Evolutionary conservation across 2,888 invertebrate species (phyloP), one percentile per base, ranked within the genome.

Genomic region (Drosophila anomalata): DNA sequence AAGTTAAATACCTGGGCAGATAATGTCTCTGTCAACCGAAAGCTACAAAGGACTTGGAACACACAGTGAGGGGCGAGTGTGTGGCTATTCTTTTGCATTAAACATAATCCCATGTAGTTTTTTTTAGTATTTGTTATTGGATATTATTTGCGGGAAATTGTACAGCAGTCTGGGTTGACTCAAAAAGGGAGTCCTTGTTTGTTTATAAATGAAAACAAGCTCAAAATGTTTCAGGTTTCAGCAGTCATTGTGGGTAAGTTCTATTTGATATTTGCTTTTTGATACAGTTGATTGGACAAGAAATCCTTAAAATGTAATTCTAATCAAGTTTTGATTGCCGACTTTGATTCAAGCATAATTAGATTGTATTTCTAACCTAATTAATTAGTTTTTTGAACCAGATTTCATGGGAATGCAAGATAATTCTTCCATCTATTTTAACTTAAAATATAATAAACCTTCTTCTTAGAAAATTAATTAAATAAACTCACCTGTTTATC

Each of bases 401-500:
- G 26, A 26, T 7, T 26, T 29, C 8, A 8, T 2, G 8, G 8
- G 22, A 22, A 22, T 3, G 2, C 22, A 22, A 4, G 4, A 24
- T 24, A 29, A 29, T 2, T 9, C 29, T 9, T 4, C 22, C 4
- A 24, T 5, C 22, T 24, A 24, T 4, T 24, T 4, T 24, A 5
- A 3, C 29, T 9, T 29, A 29, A 29, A 29, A 29, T 9, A 29
- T 29, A 29, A 2, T 29, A 29, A 2, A 29, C 29, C 8, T 9
- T 9, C 9, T 29, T 29, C 9, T 9, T 9, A 0, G 12, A 33
- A 33, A 33, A n/a, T 33, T 33, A 33, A 33, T 36, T 36, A 36
- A 36, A 36, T n/a, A 36, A 36, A 36, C 84, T 73, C 66, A 96
- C 98, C 96, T 98, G 97, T 53, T 97, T 95, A 91, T 98, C 98